Evolutionary conservation across 2,888 invertebrate species (phyloP), one percentile per base, ranked within the genome.

Genomic region (Glaucopsyche alexis): DNA sequence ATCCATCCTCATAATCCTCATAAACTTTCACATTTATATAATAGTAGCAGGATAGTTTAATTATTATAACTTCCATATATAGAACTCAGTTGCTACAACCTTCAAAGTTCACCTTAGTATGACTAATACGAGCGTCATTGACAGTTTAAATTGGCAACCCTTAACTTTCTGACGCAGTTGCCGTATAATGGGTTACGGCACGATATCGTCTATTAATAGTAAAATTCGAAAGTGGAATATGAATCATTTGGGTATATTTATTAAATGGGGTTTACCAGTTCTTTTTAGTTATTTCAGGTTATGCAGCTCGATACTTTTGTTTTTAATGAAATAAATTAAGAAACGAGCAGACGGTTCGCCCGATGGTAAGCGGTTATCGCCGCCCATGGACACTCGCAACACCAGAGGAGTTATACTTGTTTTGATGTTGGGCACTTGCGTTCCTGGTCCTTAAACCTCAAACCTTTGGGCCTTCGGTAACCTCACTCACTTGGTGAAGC

Each of bases 181-280:
- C 42, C 42, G 6, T 42, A 8, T 60, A 60, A 60, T 60, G 60
- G 60, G 29, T 29, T 29, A 13, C 60, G 13, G 60, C 60, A 60
- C 60, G 60, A 38, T 55, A 55, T 29, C 29, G 29, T 29, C 60
- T 60, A 60, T 60, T 60, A 60, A 60, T 60, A 38, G 60, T 60
- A 13, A 6, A 60, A 9, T 38, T 60, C 13, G 29, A 60, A 60
- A 38, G 60, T 60, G 60, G 60, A 60, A 29, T 60, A 60, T 60
- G 60, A 60, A 60, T 60, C 60, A 60, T 38, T 60, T 29, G 29
- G 60, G 29, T 29, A 29, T 60, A 60, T 77, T 77, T 78, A 77
- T 67, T 42, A 74, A 77, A 74, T 71, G 77, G 71, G 14, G 7
- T 7, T 45, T 69, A 40, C 71, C 49, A 71, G 47, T 49, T 45